These are phyloP conservation scores for Chelonus formosanus DNA, from an alignment of 2,888 invertebrate genomes.

Conservation along the genomic window DNA sequence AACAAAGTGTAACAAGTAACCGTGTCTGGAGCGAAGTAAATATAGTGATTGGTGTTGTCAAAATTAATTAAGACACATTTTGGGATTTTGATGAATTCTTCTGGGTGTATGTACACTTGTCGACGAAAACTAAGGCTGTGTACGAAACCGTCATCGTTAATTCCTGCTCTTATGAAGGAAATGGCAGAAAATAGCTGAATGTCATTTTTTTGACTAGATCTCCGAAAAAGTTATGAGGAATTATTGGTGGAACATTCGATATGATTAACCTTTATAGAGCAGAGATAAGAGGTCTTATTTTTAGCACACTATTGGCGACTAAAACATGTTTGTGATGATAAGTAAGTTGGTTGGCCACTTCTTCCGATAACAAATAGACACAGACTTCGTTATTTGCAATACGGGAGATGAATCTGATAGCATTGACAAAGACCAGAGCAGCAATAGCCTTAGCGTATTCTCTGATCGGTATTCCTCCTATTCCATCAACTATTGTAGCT, in stretches of 20 bases:
- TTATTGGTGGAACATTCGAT: constrained; percentile 25
- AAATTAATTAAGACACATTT: neutral
- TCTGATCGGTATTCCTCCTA: neutral
- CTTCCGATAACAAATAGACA: constrained; percentile 21
- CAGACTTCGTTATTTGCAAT: constrained; percentile 30
- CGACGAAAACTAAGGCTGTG: neutral
- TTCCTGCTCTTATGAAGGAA: constrained; percentile 1
- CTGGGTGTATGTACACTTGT: constrained; percentile 3
- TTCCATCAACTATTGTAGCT: neutral
- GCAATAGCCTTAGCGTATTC: neutral
- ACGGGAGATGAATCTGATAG: constrained; percentile 20
- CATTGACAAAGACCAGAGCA: neutral
- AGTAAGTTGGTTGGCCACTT: constrained; percentile 25
- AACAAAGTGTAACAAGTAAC: neutral
- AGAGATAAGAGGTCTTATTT: constrained; percentile 24
- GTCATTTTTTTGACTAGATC: neutral
- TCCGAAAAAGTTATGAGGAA: constrained; percentile 19
- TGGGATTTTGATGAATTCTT: neutral
- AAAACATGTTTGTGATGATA: constrained; percentile 12
- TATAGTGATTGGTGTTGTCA: neutral
- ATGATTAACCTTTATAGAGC: constrained; percentile 27
- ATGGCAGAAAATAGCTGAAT: constrained; percentile 9
- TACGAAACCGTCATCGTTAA: neutral
- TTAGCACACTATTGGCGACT: constrained; percentile 9
- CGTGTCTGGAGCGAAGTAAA: neutral